These are phyloP conservation scores for Raphicerus campestris DNA, from an alignment of 2,113 vertebrate species.

Conservation along the genomic window DNA sequence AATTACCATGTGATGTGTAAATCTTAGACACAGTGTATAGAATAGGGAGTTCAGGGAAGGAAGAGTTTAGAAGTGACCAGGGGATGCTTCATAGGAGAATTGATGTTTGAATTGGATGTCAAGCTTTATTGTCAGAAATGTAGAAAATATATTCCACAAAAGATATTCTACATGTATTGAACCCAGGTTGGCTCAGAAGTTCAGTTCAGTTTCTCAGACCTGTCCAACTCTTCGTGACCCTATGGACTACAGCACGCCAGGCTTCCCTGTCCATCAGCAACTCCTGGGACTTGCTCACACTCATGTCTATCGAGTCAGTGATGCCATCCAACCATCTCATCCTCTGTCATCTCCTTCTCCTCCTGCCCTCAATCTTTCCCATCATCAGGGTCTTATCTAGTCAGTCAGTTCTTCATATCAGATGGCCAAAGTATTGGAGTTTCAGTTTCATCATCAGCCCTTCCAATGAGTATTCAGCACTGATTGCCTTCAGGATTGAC, in stretches of 20 bases:
- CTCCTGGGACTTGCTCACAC: background rate
- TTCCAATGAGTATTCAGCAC: background rate
- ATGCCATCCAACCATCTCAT: background rate
- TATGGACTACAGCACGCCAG: background rate
- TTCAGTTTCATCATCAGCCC: background rate
- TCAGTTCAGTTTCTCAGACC: background rate
- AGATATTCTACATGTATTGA: background rate
- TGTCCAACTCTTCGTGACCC: background rate
- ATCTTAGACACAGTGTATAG: background rate
- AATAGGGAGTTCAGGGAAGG: background rate
- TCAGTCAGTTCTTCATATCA: background rate
- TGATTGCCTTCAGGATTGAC: background rate
- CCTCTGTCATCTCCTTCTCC: background rate
- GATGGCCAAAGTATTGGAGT: background rate
- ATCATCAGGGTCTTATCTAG: background rate
- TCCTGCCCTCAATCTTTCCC: background rate
- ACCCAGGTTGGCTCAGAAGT: background rate
- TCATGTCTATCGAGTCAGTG: background rate
- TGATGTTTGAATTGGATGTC: background rate
- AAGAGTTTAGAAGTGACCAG: background rate
- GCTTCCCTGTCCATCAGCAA: background rate
- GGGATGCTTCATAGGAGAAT: background rate
- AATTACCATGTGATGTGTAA: background rate
- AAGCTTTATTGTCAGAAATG: background rate
- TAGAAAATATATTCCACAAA: background rate